A percentile compares a stretch with the other conserved stretches of the same genome.
phyloP scores from a whole-genome alignment of 2,888 invertebrate species.

The Sipha maydis region DNA sequence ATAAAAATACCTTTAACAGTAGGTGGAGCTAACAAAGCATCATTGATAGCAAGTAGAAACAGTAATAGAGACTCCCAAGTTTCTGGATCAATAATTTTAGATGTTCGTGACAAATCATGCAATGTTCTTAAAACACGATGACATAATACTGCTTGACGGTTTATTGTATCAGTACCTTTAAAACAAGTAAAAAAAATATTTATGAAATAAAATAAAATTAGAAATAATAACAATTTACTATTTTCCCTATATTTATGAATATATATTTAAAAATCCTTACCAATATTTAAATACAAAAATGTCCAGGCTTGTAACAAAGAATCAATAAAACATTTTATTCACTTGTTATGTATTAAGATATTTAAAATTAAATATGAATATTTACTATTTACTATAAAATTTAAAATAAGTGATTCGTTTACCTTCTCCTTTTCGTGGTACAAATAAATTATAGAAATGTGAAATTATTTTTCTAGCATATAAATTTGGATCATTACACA shows the following conservation, averaged over 20 bases:
- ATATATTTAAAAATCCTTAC: conserved; percentile 70
- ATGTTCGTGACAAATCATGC: conserved; percentile 82
- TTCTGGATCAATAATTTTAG: conserved; percentile 79
- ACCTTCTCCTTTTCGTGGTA: conserved; percentile 94
- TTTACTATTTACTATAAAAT: conserved; percentile 23
- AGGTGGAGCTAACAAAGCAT: conserved; percentile 90
- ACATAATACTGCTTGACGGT: conserved; percentile 92
- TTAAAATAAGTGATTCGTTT: conserved; percentile 66
- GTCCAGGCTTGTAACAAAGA: conserved; percentile 83
- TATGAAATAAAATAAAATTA: not conserved
- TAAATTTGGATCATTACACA: conserved; percentile 87
- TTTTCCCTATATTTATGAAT: not conserved
- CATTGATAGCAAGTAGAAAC: conserved; percentile 89
- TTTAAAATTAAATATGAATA: conserved; percentile 10
- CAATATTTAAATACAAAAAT: conserved; percentile 88
- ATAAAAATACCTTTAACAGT: conserved; percentile 77
- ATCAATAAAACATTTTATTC: conserved; percentile 64
- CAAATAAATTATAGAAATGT: conserved; percentile 93
- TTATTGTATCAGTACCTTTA: conserved; percentile 86
- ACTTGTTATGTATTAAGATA: conserved; percentile 51
- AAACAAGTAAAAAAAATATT: conserved; percentile 29
- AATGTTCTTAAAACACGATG: conserved; percentile 88
- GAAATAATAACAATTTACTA: conserved; percentile 24
- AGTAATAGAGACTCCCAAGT: conserved; percentile 92
- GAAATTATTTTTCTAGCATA: conserved; percentile 91